These are phyloP conservation scores for Ophion costatus DNA, from an alignment of 2,888 invertebrate genomes.

Conservation along the genomic window DNA sequence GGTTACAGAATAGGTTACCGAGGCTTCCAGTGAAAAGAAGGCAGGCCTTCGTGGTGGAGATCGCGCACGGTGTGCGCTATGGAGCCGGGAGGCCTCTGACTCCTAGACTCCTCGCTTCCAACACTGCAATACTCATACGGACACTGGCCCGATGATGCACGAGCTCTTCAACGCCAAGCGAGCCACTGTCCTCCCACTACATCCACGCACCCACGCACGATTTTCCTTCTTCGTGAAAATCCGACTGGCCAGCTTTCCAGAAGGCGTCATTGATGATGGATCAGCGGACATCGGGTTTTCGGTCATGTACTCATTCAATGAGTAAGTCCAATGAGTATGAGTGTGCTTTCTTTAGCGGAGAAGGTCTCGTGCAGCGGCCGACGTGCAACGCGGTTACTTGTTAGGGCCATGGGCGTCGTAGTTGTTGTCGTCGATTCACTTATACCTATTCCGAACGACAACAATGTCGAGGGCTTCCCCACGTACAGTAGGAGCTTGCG, in stretches of 20 bases:
- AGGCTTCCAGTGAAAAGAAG: constrained; percentile 45
- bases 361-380: constrained; percentile 15
- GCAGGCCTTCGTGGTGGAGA: constrained; percentile 39
- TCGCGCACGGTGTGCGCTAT: constrained; percentile 33
- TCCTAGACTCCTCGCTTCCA: constrained; percentile 26
- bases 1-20: constrained; percentile 64
- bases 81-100: constrained; percentile 31
- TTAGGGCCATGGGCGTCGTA: background rate
- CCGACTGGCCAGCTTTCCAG: background rate
- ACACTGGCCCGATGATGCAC: constrained; percentile 12
- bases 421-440: constrained; percentile 31
- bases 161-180: constrained; percentile 5
- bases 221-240: background rate
- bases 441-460: constrained; percentile 31
- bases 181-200: background rate
- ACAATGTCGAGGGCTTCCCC: constrained; percentile 9
- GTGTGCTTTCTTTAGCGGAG: background rate
- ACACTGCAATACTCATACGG: constrained; percentile 32
- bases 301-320: too few relatives aligned
- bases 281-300: too few relatives aligned
- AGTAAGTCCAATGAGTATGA: background rate
- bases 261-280: too few relatives aligned
- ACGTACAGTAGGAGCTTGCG: constrained; percentile 43
- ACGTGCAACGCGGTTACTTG: background rate
- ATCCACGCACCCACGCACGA: background rate